These are phyloP conservation scores for Athripsodes cinereus DNA, from an alignment of 2,888 invertebrate genomes.

Conservation along the genomic window DNA sequence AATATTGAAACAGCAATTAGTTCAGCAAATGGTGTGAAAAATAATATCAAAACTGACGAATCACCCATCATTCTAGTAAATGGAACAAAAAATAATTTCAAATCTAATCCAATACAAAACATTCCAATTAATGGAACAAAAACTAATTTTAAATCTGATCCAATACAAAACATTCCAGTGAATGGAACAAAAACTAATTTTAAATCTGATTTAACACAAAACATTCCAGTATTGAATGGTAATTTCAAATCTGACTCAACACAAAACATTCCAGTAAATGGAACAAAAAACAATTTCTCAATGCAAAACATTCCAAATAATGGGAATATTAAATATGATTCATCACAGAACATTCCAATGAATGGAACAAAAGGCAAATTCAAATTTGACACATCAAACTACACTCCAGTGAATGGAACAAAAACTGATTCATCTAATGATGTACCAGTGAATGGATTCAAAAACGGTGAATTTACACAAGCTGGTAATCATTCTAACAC, in stretches of 20 bases:
- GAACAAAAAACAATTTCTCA: background rate
- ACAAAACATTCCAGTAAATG: background rate
- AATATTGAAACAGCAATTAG: background rate
- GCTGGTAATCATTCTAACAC: background rate
- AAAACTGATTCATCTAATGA: conserved; percentile 28
- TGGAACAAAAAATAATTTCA: background rate
- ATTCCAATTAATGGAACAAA: background rate
- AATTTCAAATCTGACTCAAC: background rate
- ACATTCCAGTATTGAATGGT: background rate
- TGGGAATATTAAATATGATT: background rate
- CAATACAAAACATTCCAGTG: background rate
- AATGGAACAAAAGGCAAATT: conserved; percentile 1
- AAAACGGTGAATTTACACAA: background rate
- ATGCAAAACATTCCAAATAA: background rate
- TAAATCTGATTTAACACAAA: background rate
- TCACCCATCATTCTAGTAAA: background rate
- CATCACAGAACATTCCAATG: background rate
- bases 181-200: background rate
- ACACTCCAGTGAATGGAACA: conserved; percentile 30
- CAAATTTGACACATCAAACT: conserved; percentile 30
- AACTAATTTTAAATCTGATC: background rate
- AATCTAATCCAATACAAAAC: background rate
- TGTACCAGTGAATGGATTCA: background rate
- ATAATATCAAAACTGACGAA: background rate
- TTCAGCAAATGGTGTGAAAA: background rate